Evolutionary conservation across 1,140 invertebrate species (phyloP).

Genomic region (Maconellicoccus hirsutus): DNA sequence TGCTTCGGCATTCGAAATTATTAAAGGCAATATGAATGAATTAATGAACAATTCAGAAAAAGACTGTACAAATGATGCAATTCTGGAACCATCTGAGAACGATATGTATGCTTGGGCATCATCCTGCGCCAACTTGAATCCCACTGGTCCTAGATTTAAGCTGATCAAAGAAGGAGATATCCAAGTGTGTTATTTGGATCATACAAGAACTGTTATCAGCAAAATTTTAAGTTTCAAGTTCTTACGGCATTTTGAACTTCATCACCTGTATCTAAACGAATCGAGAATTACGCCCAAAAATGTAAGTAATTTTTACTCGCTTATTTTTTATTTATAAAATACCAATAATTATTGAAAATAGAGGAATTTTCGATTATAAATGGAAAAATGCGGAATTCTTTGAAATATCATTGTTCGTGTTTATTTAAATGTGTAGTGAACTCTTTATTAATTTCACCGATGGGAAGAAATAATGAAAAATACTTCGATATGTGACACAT

Average conservation of each 20-base stretch:
- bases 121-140: constrained; percentile 7
- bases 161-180: constrained; percentile 61
- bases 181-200: constrained; percentile 65
- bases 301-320: constrained; percentile 53
- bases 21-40: not conserved
- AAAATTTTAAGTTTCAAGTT: constrained; percentile 73
- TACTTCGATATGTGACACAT: no score
- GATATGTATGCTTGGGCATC: constrained; percentile 10
- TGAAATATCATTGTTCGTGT: no score
- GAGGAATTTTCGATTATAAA: no score
- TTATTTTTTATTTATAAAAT: no score
- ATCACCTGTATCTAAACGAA: constrained; percentile 57
- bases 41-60: not conserved
- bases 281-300: constrained; percentile 60
- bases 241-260: constrained; percentile 65
- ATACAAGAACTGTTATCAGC: constrained; percentile 63
- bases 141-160: not conserved
- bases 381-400: no score
- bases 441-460: no score
- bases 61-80: not conserved
- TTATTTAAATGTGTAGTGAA: no score
- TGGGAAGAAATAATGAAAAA: no score
- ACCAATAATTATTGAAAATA: no score
- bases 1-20: not conserved
- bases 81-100: not conserved